phyloP scores from a whole-genome alignment of 2,888 invertebrate species.

The Linyphia triangularis region DNA sequence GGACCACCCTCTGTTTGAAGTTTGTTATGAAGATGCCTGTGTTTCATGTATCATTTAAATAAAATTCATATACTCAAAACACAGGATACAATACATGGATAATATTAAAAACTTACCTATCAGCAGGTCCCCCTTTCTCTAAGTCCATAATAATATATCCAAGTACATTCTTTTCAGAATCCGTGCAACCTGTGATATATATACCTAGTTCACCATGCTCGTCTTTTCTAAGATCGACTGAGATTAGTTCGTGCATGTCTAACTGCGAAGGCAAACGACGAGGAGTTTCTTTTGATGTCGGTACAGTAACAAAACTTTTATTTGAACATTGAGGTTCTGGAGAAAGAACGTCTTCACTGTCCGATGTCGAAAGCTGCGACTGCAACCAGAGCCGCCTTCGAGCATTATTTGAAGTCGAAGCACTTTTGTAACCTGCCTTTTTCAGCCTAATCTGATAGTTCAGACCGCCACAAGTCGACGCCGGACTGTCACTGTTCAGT shows the following conservation, averaged over 20 bases:
- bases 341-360: constrained; percentile 66
- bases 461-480: constrained; percentile 64
- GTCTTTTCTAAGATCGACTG: constrained; percentile 84
- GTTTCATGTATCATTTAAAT: no score
- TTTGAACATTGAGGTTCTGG: constrained; percentile 52
- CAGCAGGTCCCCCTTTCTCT: constrained; percentile 85
- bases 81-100: neutral
- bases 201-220: constrained; percentile 85
- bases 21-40: no score
- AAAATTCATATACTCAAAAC: no score
- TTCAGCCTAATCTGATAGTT: constrained; percentile 73
- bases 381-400: constrained; percentile 65
- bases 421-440: constrained; percentile 70
- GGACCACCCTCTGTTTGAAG: no score
- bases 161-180: constrained; percentile 72
- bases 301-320: constrained; percentile 53
- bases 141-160: constrained; percentile 84
- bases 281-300: constrained; percentile 14
- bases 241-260: constrained; percentile 63
- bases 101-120: constrained; percentile 80
- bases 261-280: constrained; percentile 66
- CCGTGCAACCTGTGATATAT: constrained; percentile 82
- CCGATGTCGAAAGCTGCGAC: constrained; percentile 60
- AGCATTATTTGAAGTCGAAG: constrained; percentile 55
- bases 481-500: constrained; percentile 4